A percentile compares a stretch with the other conserved stretches of the same genome.
These are phyloP conservation scores for Lasiommata megera DNA, from an alignment of 2,888 invertebrate species.

Conservation along the genomic window DNA sequence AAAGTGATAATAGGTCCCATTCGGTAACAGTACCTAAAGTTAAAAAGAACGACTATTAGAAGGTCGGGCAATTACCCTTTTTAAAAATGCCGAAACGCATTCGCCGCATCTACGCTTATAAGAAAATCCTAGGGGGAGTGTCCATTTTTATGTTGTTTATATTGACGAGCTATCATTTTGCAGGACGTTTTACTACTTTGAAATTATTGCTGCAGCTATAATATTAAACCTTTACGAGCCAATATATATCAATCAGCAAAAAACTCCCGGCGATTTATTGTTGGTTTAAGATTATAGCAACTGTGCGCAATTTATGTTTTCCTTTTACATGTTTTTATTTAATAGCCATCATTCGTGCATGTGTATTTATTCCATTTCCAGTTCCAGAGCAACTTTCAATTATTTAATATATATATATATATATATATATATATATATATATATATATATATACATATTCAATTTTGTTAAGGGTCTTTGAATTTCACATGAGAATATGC, in stretches of 20 bases:
- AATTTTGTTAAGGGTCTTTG: too few relatives aligned
- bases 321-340: neutral
- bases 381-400: too few relatives aligned
- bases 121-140: neutral
- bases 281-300: neutral
- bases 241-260: constrained; percentile 24
- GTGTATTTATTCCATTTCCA: too few relatives aligned
- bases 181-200: constrained; percentile 22
- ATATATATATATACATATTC: too few relatives aligned
- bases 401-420: too few relatives aligned
- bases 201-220: constrained; percentile 29
- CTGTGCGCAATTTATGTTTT: neutral
- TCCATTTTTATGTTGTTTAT: constrained; percentile 23
- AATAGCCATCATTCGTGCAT: neutral
- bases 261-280: neutral
- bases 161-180: constrained; percentile 22
- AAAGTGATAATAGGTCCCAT: too few relatives aligned
- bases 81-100: neutral
- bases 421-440: too few relatives aligned
- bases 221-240: constrained; percentile 23
- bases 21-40: too few relatives aligned
- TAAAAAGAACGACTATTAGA: too few relatives aligned
- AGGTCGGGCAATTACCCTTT: too few relatives aligned
- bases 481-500: too few relatives aligned
- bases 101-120: neutral